phyloP scores from a whole-genome alignment of 2,113 vertebrate species.

The Cacatua alba region DNA sequence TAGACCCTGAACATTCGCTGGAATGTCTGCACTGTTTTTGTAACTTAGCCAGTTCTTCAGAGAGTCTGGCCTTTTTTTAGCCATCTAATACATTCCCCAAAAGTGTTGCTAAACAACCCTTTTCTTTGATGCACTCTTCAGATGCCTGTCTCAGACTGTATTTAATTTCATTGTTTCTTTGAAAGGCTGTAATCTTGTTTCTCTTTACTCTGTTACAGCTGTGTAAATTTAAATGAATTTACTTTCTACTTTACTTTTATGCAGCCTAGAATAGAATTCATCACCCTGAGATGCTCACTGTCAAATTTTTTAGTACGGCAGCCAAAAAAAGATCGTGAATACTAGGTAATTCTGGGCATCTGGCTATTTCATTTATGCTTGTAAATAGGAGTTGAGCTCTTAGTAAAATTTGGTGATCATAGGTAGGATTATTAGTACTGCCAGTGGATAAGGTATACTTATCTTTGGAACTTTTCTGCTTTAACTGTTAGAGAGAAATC shows the following conservation, averaged over 20 bases:
- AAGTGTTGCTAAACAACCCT: constrained; percentile 50
- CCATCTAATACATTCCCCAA: neutral
- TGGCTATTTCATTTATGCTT: neutral
- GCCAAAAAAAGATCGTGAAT: neutral
- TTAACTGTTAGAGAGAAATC: neutral
- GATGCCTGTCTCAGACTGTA: neutral
- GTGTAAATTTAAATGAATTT: constrained; percentile 45
- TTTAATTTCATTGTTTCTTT: constrained; percentile 41
- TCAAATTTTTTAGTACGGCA: neutral
- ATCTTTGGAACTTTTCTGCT: neutral
- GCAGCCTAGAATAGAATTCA: neutral
- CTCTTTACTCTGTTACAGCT: constrained; percentile 34
- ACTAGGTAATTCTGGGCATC: neutral
- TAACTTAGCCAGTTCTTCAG: neutral
- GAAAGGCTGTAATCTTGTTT: neutral
- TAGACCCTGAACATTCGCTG: neutral
- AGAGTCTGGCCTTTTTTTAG: neutral
- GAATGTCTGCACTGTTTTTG: constrained; percentile 1
- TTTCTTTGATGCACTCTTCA: neutral
- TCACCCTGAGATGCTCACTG: neutral
- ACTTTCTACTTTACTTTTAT: neutral
- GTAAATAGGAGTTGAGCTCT: neutral
- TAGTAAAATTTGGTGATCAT: neutral
- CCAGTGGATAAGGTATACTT: neutral
- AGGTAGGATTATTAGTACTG: neutral